A percentile compares a stretch with the other conserved stretches of the same genome.
These are phyloP conservation scores for Lineus longissimus DNA, from an alignment of 1,140 invertebrate genomes.

Conservation along the genomic window DNA sequence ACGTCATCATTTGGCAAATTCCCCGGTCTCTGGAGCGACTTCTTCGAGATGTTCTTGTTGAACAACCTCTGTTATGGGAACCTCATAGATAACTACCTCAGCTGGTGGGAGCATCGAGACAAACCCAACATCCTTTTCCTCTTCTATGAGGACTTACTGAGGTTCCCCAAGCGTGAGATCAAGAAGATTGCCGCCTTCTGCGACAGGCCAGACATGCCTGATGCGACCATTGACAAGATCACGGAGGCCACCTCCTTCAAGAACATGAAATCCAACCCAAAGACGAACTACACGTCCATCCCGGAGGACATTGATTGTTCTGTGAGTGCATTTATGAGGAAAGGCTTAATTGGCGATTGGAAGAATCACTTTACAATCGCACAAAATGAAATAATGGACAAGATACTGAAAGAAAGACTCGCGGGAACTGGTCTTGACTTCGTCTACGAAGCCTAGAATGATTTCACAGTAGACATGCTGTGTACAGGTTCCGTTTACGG, in stretches of 20 bases:
- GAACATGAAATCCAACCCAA: not conserved
- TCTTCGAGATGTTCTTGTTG: slow-evolving; percentile 43
- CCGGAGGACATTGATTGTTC: not conserved
- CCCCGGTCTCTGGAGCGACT: slow-evolving; percentile 41
- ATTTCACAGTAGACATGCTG: too few relatives aligned
- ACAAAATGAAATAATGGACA: slow-evolving; percentile 4
- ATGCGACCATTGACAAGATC: not conserved
- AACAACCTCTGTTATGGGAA: slow-evolving; percentile 34
- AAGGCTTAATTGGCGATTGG: slow-evolving; percentile 2
- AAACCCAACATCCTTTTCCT: slow-evolving; percentile 75
- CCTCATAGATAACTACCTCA: slow-evolving; percentile 1
- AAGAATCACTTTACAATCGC: slow-evolving; percentile 4
- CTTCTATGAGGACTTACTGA: slow-evolving; percentile 71
- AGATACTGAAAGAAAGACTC: not conserved
- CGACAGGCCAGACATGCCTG: not conserved
- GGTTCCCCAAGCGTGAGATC: slow-evolving; percentile 29
- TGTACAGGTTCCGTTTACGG: too few relatives aligned
- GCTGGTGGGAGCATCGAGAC: slow-evolving; percentile 66
- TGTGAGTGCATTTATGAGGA: slow-evolving; percentile 1
- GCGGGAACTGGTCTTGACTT: not conserved
- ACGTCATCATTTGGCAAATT: slow-evolving; percentile 60
- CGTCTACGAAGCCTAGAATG: not conserved
- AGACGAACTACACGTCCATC: not conserved
- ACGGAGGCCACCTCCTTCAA: not conserved
- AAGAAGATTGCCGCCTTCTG: slow-evolving; percentile 51